Percentiles rank a stretch among this genome's conserved stretches.
phyloP scores from a whole-genome alignment of 2,888 invertebrate species.

The Eustalomyia histrio region DNA sequence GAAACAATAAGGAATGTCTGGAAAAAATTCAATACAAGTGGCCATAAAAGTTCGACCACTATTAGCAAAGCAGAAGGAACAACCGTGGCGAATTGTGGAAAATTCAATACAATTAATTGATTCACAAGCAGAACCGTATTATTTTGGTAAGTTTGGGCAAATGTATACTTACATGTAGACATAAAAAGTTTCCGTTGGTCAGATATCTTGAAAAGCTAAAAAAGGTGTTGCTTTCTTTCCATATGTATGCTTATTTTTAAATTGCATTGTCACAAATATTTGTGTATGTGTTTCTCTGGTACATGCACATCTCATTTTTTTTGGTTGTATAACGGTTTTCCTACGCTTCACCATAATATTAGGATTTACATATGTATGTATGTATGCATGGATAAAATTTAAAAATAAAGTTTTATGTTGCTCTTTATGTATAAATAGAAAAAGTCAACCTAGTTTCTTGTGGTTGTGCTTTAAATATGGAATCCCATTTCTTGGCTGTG shows the following conservation, averaged over 20 bases:
- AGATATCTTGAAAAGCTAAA: neutral
- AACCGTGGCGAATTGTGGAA: slow-evolving; percentile 83
- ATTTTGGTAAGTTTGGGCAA: slow-evolving; percentile 78
- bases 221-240: slow-evolving; percentile 7
- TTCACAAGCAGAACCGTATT: slow-evolving; percentile 80
- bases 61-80: slow-evolving; percentile 83
- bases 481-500: neutral
- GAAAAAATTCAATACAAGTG: slow-evolving; percentile 83
- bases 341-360: slow-evolving; percentile 14
- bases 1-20: slow-evolving; percentile 64
- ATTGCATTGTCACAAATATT: slow-evolving; percentile 5
- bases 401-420: slow-evolving; percentile 37
- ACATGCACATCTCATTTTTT: neutral
- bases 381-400: slow-evolving; percentile 35
- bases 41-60: slow-evolving; percentile 87
- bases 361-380: slow-evolving; percentile 24
- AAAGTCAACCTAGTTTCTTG: slow-evolving; percentile 35
- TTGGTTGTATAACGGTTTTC: slow-evolving; percentile 38
- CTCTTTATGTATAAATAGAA: slow-evolving; percentile 8
- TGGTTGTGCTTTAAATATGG: slow-evolving; percentile 20
- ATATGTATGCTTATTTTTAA: slow-evolving; percentile 43
- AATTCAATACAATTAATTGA: slow-evolving; percentile 83
- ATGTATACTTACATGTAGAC: neutral
- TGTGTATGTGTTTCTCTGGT: neutral
- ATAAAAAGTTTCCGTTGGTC: neutral